Evolutionary conservation across 1,140 invertebrate species (phyloP).

Genomic region (Neoseiulus cucumeris): DNA sequence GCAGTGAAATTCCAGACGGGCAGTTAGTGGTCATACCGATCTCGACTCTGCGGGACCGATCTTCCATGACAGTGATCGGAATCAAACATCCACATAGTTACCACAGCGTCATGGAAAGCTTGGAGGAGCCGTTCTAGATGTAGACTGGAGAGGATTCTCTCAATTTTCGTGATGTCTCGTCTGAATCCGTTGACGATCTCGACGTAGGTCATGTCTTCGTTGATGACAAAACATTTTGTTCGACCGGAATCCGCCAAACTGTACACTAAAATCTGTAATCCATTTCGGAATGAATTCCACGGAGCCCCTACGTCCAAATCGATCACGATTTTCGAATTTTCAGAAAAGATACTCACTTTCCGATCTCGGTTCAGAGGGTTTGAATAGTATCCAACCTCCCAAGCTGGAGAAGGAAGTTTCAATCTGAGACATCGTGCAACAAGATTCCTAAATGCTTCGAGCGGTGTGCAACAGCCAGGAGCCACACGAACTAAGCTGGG

Average conservation of each 20-base stretch:
- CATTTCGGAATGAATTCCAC: no score
- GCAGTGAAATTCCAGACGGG: neutral
- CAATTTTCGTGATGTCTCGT: neutral
- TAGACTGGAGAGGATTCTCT: neutral
- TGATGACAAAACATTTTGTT: neutral
- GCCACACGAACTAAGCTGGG: no score
- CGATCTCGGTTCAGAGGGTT: neutral
- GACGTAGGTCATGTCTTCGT: neutral
- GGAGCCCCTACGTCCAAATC: no score
- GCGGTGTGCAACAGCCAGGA: no score
- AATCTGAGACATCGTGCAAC: neutral
- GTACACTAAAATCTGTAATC: neutral
- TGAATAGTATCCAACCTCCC: neutral
- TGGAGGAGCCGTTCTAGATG: slow-evolving; percentile 3
- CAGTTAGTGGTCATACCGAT: neutral
- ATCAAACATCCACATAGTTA: neutral
- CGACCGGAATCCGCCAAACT: neutral
- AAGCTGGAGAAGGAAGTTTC: neutral
- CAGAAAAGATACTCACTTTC: no score
- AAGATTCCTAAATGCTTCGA: neutral
- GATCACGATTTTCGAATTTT: no score
- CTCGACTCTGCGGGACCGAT: no score
- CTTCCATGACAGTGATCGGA: neutral
- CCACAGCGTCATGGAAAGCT: neutral
- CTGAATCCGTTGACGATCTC: neutral